Percentiles rank a stretch among this genome's conserved stretches.
Evolutionary conservation across 2,113 vertebrate genomes (phyloP).

Genomic region (Astur gentilis): DNA sequence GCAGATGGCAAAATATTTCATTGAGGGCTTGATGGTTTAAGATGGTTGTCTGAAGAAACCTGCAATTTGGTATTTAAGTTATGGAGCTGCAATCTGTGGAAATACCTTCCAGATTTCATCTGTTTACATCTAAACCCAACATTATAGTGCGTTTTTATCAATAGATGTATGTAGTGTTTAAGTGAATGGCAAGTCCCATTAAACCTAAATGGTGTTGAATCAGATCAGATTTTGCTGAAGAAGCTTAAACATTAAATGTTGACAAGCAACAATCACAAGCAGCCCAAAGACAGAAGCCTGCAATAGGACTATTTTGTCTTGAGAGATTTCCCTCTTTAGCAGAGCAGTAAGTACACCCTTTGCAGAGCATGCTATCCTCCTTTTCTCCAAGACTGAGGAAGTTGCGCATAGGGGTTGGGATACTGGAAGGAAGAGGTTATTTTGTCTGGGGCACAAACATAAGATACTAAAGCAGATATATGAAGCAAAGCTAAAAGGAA

Average conservation of each 20-base stretch:
- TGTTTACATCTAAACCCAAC: neutral
- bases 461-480: conserved; percentile 49
- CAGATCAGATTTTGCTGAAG: neutral
- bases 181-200: neutral
- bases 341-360: neutral
- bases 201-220: neutral
- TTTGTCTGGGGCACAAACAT: conserved; percentile 58
- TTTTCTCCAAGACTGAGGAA: conserved; percentile 37
- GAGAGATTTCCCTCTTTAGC: neutral
- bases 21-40: neutral
- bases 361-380: neutral
- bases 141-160: neutral
- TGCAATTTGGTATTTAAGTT: neutral
- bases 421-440: conserved; percentile 62
- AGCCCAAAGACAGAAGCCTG: neutral
- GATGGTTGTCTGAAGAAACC: neutral
- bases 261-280: neutral
- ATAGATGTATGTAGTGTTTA: neutral
- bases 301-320: neutral
- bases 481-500: conserved; percentile 46
- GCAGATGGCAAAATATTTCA: neutral
- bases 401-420: conserved; percentile 9
- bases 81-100: neutral
- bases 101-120: neutral
- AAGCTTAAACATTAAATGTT: neutral